These are phyloP conservation scores for Platycheirus rosarum DNA, from an alignment of 2,888 invertebrate species.

Conservation along the genomic window DNA sequence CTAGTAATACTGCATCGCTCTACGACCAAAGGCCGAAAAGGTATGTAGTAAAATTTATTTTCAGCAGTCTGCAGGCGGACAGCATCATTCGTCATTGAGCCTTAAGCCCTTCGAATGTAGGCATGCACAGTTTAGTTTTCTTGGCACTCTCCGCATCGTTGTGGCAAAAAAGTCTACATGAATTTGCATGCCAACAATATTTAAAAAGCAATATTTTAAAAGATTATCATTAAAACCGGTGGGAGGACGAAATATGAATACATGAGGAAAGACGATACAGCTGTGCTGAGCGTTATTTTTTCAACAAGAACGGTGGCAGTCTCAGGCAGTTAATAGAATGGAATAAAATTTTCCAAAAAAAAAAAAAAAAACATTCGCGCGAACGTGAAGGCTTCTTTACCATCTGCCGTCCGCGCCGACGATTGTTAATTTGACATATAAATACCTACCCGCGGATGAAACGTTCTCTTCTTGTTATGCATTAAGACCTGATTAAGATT, in stretches of 20 bases:
- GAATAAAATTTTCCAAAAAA: conserved; percentile 24
- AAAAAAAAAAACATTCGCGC: conserved; percentile 38
- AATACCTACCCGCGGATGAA: conserved; percentile 6
- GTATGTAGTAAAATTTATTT: conserved; percentile 74
- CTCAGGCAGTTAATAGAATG: conserved; percentile 44
- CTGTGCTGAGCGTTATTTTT: conserved; percentile 40
- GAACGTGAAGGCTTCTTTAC: conserved; percentile 11
- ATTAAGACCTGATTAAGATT: conserved; percentile 32
- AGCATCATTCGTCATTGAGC: conserved; percentile 74
- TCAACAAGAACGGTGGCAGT: conserved; percentile 47
- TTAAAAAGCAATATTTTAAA: conserved; percentile 82
- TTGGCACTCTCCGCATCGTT: conserved; percentile 46
- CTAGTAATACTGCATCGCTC: conserved; percentile 10
- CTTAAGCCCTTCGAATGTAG: conserved; percentile 67
- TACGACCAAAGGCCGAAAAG: conserved; percentile 51
- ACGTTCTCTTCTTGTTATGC: background rate
- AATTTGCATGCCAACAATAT: conserved; percentile 80
- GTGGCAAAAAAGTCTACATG: conserved; percentile 65
- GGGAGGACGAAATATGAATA: conserved; percentile 78
- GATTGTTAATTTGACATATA: conserved; percentile 49
- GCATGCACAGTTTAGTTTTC: conserved; percentile 54
- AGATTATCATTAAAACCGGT: conserved; percentile 82
- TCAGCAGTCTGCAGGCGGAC: conserved; percentile 74
- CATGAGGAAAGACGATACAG: conserved; percentile 66
- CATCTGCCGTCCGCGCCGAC: background rate